Evolutionary conservation across 2,113 vertebrate genomes (phyloP).

Genomic region (Aptenodytes patagonicus): DNA sequence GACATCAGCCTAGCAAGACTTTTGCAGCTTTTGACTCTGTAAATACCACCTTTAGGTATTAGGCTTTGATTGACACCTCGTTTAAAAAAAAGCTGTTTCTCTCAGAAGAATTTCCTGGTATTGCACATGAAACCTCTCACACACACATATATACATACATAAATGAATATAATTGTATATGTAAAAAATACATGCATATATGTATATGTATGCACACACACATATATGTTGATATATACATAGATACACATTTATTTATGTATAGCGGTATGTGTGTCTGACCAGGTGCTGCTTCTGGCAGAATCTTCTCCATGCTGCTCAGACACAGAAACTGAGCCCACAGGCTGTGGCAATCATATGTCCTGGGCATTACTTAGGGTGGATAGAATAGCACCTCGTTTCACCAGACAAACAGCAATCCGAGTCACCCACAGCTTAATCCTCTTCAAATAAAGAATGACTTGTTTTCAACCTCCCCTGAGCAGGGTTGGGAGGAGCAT

Average conservation of each 20-base stretch:
- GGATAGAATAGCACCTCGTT: neutral
- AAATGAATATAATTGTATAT: neutral
- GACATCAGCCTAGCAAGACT: neutral
- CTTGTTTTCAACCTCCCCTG: neutral
- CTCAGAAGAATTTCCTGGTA: neutral
- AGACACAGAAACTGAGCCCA: neutral
- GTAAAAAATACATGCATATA: neutral
- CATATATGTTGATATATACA: neutral
- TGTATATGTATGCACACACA: neutral
- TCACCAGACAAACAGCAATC: neutral
- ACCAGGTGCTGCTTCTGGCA: neutral
- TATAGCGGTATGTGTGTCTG: neutral
- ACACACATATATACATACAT: fast-evolving
- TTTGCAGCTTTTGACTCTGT: neutral
- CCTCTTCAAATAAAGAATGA: constrained; percentile 1
- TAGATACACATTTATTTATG: neutral
- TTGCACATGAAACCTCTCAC: neutral
- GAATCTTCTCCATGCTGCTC: neutral
- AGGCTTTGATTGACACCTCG: neutral
- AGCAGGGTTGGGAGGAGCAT: neutral
- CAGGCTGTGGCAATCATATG: fast-evolving
- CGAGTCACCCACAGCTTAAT: neutral
- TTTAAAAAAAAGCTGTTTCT: neutral
- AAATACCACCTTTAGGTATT: neutral
- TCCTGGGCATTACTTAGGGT: neutral